Conservation (phyloP, 1,140 invertebrate species). For the Drosophila funebris region DNA sequence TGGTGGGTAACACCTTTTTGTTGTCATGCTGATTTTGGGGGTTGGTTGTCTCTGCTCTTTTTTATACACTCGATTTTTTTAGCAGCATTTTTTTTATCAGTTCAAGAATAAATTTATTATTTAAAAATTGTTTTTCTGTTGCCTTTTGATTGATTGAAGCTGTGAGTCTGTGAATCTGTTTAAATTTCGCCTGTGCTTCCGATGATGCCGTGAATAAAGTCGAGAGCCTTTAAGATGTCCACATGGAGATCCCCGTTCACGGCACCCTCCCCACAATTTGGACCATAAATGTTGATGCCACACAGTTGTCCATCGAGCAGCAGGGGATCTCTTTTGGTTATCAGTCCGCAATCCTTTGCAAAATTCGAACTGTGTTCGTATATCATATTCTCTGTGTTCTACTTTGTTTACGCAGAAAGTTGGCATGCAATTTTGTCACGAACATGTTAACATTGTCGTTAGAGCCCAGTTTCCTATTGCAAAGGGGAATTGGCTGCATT, state of each 20-base stretch:
- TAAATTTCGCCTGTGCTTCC: background rate
- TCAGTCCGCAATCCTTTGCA: constrained; percentile 32
- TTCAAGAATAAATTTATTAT: background rate
- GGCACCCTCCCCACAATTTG: constrained; percentile 29
- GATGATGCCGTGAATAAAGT: background rate
- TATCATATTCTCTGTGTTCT: constrained; percentile 39
- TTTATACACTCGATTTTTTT: background rate
- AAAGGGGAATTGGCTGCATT: constrained; percentile 30
- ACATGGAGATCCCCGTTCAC: constrained; percentile 57
- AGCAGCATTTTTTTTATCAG: background rate
- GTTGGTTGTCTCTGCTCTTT: constrained; percentile 27
- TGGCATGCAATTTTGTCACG: constrained; percentile 17
- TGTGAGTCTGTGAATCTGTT: background rate
- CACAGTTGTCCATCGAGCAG: constrained; percentile 36
- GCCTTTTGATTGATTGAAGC: constrained; percentile 53
- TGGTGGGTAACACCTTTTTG: constrained; percentile 75
- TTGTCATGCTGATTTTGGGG: constrained; percentile 61
- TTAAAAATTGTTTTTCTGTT: constrained; percentile 13
- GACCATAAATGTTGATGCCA: constrained; percentile 52
- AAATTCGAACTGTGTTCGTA: constrained; percentile 46
- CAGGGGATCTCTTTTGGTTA: constrained; percentile 34
- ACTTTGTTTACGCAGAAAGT: constrained; percentile 47
- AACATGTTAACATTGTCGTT: constrained; percentile 43
- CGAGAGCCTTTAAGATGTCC: constrained; percentile 34
- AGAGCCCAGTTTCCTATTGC: background rate